These are phyloP conservation scores for Drosophila silvestris DNA, from an alignment of 2,888 invertebrate species.

Conservation along the genomic window DNA sequence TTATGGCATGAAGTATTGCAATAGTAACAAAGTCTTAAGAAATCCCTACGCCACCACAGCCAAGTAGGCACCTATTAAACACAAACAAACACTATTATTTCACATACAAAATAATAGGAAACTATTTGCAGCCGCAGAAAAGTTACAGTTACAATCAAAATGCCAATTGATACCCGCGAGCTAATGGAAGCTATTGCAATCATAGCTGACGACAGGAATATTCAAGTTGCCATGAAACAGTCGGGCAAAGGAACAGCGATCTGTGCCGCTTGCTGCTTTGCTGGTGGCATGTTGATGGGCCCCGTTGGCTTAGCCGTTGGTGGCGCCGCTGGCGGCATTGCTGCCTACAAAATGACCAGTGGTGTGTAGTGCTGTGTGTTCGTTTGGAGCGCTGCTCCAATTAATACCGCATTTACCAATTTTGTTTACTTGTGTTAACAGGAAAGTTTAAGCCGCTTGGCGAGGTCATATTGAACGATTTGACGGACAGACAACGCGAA, in stretches of 20 bases:
- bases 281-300: conserved; percentile 83
- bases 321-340: conserved; percentile 82
- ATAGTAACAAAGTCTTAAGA: background rate
- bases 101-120: background rate
- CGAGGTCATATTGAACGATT: conserved; percentile 83
- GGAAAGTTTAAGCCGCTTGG: conserved; percentile 82
- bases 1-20: background rate
- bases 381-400: background rate
- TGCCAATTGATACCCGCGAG: conserved; percentile 83
- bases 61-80: background rate
- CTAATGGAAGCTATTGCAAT: conserved; percentile 83
- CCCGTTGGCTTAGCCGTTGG: conserved; percentile 83
- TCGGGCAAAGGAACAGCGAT: conserved; percentile 82
- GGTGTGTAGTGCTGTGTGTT: conserved; percentile 62
- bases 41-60: background rate
- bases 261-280: conserved; percentile 82
- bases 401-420: background rate
- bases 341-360: conserved; percentile 81
- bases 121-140: background rate
- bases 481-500: conserved; percentile 80
- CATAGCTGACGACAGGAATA: conserved; percentile 82
- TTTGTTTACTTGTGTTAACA: conserved; percentile 35
- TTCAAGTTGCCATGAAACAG: conserved; percentile 81
- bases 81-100: background rate
- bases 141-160: conserved; percentile 43